Evolutionary conservation across 2,113 vertebrate genomes (phyloP), one percentile per base, ranked within the genome.

Genomic region (Potamarius usumacintae): DNA sequence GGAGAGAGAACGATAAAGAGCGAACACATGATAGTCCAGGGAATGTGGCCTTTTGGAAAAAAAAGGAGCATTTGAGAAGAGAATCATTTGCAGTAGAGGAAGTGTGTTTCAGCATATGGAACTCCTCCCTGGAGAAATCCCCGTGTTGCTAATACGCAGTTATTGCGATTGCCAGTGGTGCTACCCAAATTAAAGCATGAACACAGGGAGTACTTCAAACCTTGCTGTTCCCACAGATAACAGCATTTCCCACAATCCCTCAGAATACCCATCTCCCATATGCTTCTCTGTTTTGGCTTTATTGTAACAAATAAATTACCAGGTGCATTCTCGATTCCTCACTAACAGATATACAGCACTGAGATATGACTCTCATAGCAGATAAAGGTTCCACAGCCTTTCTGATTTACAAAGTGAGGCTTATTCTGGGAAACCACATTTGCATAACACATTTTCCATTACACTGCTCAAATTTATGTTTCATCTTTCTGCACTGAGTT

Each of bases 81-180:
- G 93, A 90, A 89, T 77, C 84, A 89, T 83, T 89, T 89, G 88
- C 84, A 63, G 88, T 82, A 78, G 87, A 89, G 92, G 92, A 93
- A 94, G 95, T 92, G 86, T 92, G 93, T 94, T 93, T 91, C 91
- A 91, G 89, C 67, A 89, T 88, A 83, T 92, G 92, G 92, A 90
- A 87, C 89, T 77, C 34, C 82, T 95, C 95, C 94, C 95, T 77
- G 83, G 95, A 95, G 95, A 95, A 94, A 94, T 94, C 91, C 93
- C 93, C 93, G 92, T 87, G 91, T 92, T 92, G 91, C 94, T 95
- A 96, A 96, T 96, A 94, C 94, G 93, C 93, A 92, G 94, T 95
- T 96, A 96, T 96, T 96, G 94, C 95, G 91, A 93, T 92, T 93
- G 94, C 95, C 92, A 85, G 93, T 87, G 91, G 94, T 94, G 91